Evolutionary conservation across 2,797 vertebrate genomes (phyloP).

Genomic region (Neopelma chrysocephalum): DNA sequence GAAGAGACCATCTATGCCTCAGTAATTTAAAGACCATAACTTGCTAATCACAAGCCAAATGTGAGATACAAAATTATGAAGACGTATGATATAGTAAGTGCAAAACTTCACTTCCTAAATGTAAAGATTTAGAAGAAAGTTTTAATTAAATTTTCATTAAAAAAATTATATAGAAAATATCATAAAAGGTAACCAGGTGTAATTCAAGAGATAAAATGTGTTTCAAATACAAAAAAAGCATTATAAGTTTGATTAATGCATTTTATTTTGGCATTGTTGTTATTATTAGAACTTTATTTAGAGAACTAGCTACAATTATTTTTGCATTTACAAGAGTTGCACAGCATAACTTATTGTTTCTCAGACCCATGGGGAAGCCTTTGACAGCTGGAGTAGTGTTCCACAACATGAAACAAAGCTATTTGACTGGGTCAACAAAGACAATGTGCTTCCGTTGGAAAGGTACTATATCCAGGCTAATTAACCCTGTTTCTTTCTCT

Average conservation of each 20-base stretch:
- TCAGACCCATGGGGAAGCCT: not conserved
- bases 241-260: not conserved
- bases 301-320: not conserved
- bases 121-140: not conserved
- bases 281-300: not conserved
- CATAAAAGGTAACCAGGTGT: not conserved
- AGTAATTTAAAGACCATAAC: not conserved
- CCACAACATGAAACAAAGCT: not conserved
- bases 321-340: not conserved
- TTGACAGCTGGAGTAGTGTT: not conserved
- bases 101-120: not conserved
- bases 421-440: not conserved
- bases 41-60: not conserved
- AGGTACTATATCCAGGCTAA: not conserved
- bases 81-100: not conserved
- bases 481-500: not conserved
- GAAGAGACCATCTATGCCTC: not conserved
- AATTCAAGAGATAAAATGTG: not conserved
- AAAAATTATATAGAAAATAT: not conserved
- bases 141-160: not conserved
- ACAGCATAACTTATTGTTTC: not conserved
- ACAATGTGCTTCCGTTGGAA: not conserved
- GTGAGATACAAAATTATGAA: not conserved
- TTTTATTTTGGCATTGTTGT: not conserved
- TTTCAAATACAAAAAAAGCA: not conserved